These are phyloP conservation scores for Eurypyga helias DNA, from an alignment of 2,113 vertebrate genomes.

Conservation along the genomic window DNA sequence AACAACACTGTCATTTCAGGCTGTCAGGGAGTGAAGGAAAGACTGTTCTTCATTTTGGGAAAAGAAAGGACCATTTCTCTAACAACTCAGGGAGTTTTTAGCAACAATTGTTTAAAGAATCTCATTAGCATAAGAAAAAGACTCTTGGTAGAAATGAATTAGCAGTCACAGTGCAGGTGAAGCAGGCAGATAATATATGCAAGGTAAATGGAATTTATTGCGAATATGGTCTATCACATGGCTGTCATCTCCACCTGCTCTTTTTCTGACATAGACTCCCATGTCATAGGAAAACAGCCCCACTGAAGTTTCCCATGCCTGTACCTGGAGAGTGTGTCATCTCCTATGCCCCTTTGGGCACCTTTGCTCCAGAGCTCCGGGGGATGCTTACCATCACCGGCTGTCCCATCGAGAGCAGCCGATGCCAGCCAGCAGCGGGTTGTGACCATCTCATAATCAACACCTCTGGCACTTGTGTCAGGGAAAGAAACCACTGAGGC, in stretches of 20 bases:
- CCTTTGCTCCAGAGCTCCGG: background rate
- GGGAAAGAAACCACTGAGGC: background rate
- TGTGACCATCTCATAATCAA: background rate
- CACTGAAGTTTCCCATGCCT: background rate
- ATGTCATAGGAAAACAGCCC: background rate
- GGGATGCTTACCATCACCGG: background rate
- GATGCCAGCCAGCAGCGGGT: background rate
- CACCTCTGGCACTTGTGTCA: background rate
- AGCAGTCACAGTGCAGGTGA: slow-evolving; percentile 39
- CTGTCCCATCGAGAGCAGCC: background rate
- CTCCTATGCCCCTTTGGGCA: background rate
- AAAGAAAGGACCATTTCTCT: slow-evolving; percentile 15
- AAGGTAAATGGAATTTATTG: slow-evolving; percentile 27
- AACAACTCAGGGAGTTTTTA: slow-evolving; percentile 3
- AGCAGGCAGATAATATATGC: slow-evolving; percentile 20
- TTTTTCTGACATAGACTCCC: background rate
- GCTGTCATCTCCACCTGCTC: background rate
- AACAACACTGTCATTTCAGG: background rate
- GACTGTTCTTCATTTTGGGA: background rate
- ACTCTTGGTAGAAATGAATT: slow-evolving; percentile 34
- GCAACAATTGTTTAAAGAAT: slow-evolving; percentile 49
- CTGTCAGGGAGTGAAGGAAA: background rate
- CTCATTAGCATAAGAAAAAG: slow-evolving; percentile 61
- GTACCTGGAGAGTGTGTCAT: background rate
- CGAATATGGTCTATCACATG: background rate